A percentile compares a stretch with the other conserved stretches of the same genome.
phyloP scores from a whole-genome alignment of 2,113 vertebrate genomes.

The Oryzias curvinotus region DNA sequence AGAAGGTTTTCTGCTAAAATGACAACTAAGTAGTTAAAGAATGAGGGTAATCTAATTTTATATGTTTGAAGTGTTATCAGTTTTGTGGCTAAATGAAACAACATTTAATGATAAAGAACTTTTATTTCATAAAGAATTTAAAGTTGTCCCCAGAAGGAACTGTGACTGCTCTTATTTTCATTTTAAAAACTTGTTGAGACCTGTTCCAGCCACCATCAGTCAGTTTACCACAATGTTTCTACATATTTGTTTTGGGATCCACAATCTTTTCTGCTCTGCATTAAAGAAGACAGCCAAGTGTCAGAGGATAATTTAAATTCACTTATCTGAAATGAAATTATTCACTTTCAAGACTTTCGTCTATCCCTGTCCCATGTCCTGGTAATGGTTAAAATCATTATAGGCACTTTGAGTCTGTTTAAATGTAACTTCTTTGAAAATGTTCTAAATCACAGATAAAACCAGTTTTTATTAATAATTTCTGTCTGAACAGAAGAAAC shows the following conservation, averaged over 20 bases:
- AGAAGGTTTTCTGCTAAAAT: too few relatives aligned
- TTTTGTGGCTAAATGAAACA: too few relatives aligned
- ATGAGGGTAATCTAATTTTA: too few relatives aligned
- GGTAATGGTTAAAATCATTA: slow-evolving; percentile 6
- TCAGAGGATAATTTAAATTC: too few relatives aligned
- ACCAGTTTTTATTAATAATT: background rate
- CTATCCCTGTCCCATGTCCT: slow-evolving; percentile 11
- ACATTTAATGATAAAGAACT: too few relatives aligned
- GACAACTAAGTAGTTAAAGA: too few relatives aligned
- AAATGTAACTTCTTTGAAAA: slow-evolving; percentile 27
- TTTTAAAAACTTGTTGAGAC: slow-evolving; percentile 38
- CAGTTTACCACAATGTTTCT: background rate
- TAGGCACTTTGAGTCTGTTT: slow-evolving; percentile 25
- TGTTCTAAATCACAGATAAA: background rate
- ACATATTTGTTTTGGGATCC: slow-evolving; percentile 1
- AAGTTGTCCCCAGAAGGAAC: slow-evolving; percentile 9
- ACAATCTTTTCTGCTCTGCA: slow-evolving; percentile 11
- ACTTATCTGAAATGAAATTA: too few relatives aligned
- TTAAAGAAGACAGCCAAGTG: slow-evolving; percentile 7
- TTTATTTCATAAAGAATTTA: background rate
- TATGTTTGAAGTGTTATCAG: too few relatives aligned
- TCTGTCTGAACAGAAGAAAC: slow-evolving; percentile 3
- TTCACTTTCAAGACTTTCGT: slow-evolving; percentile 34
- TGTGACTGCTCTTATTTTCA: slow-evolving; percentile 29
- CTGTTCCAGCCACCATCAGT: slow-evolving; percentile 10